Evolutionary conservation across 2,797 vertebrate genomes (phyloP), one percentile per base, ranked within the genome.

Genomic region (Lepidocolaptes lacrymiger): DNA sequence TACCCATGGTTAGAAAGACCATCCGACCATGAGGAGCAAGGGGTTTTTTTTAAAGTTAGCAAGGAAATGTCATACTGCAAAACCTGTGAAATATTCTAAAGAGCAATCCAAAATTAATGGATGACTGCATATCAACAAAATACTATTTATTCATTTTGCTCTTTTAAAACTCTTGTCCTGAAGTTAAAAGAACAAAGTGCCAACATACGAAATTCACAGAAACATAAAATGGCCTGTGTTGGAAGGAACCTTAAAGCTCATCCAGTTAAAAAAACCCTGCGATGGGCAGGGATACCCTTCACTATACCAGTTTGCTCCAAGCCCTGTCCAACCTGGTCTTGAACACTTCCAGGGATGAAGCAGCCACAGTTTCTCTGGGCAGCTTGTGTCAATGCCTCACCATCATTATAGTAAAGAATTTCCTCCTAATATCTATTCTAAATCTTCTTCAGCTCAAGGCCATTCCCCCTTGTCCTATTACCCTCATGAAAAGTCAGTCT

Each of bases 321-420:
- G 11, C 5, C 17, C 9, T 0, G 0, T 63, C 23, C 28, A 56
- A 0, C 2, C 7, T 11, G 6, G 1, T 4, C 26, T 21, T 17
- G 27, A 2, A 7, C 9, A 21, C 4, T 37, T 1, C 9, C 32
- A 69, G 27, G 23, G 6, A 24, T 76, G 12, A 3, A 10, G 7
- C 32, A 69, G 8, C 43, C 56, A 30, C 9, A 64, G 12, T 6
- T 58, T 0, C 51, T 30, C 37, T 58, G 21, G 20, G 17, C 1
- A 44, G 0, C 12, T 14, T 58, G 6, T 26, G 3, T 6, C 28
- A 52, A 52, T 12, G 7, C 8, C 12, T 64, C 4, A 1, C 2
- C 12, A 26, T 6, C 20, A 3, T 34, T 34, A 22, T 0, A 9
- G 8, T 1, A 27, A 14, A 23, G 14, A 56, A 6, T 22, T 56